Evolutionary conservation across 2,888 invertebrate genomes (phyloP), one percentile per base, ranked within the genome.

Genomic region (Rhabditophanes sp.): DNA sequence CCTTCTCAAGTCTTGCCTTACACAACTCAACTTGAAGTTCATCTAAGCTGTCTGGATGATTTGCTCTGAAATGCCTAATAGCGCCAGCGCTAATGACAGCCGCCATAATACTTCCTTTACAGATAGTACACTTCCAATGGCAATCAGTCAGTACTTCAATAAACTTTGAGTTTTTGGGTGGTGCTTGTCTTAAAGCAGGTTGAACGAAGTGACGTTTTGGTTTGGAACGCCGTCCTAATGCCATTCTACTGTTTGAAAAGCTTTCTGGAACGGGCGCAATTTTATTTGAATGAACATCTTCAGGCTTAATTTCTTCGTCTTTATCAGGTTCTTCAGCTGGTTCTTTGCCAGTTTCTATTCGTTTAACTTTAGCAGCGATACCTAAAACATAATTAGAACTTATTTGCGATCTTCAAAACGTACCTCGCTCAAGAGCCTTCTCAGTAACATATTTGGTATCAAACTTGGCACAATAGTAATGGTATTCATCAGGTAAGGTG

Each of bases 171-270:
- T 46, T 38, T 15, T 22, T 32, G 7, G 62, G 61, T n/a, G 46
- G 46, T 15, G 57, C 57, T 39, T 62, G 60, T 18, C 54, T 41
- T 17, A 57, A 32, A 9, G 38, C 25, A 8, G 62, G 62, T 42
- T 53, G 50, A 11, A 62, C 54, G 35, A 62, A 63, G 25, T 52
- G 56, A 7, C 62, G 37, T 37, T 63, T 62, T 17, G 58, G 52
- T 25, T 54, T 51, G 32, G 48, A 52, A 3, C 61, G 37, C 7
- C 50, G 36, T 9, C 58, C 58, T n/a, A n/a, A 43, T 11, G 29
- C 20, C 50, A 56, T 55, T 17, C 59, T 47, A 25, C 51, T 50
- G 42, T 62, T 62, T 5, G 52, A 45, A 31, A 48, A 48, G 4
- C 33, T 33, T 20, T 44, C 39, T 15, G 30, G 32, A 3, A 24